These are phyloP conservation scores for Poecilia velifera DNA, from an alignment of 2,797 vertebrate species.

Conservation along the genomic window DNA sequence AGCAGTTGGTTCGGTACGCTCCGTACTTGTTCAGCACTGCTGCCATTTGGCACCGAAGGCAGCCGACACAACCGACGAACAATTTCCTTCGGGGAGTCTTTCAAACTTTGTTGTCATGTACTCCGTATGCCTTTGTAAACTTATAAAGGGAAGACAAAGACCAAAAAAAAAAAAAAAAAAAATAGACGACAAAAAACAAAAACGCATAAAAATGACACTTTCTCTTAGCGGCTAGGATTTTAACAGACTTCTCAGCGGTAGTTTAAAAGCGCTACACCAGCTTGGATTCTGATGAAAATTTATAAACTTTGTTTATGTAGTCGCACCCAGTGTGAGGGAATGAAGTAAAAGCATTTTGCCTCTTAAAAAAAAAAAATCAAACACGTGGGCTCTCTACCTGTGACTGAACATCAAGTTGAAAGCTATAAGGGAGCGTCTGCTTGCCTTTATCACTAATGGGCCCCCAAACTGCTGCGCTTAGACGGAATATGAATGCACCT, in stretches of 20 bases:
- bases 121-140: constrained; percentile 19
- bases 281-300: constrained; percentile 41
- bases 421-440: constrained; percentile 68
- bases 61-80: constrained; percentile 29
- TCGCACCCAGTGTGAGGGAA: constrained; percentile 33
- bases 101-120: constrained; percentile 32
- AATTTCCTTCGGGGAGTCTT: constrained; percentile 36
- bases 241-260: constrained; percentile 35
- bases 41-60: constrained; percentile 49
- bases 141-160: constrained; percentile 5
- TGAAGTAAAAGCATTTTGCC: constrained; percentile 61
- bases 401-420: constrained; percentile 68
- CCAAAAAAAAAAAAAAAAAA: too few relatives aligned
- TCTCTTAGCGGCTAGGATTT: constrained; percentile 2
- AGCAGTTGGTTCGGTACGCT: constrained; percentile 55
- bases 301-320: constrained; percentile 53
- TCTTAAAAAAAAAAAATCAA: constrained; percentile 39
- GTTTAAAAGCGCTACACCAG: constrained; percentile 30
- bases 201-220: constrained; percentile 6
- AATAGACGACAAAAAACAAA: too few relatives aligned
- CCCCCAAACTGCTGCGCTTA: constrained; percentile 80
- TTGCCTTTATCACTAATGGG: constrained; percentile 81
- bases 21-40: constrained; percentile 56
- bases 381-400: constrained; percentile 66
- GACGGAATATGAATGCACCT: constrained; percentile 78